Base-by-base conservation (phyloP, 2,888 invertebrate genomes). In the Celastrina argiolus region DNA sequence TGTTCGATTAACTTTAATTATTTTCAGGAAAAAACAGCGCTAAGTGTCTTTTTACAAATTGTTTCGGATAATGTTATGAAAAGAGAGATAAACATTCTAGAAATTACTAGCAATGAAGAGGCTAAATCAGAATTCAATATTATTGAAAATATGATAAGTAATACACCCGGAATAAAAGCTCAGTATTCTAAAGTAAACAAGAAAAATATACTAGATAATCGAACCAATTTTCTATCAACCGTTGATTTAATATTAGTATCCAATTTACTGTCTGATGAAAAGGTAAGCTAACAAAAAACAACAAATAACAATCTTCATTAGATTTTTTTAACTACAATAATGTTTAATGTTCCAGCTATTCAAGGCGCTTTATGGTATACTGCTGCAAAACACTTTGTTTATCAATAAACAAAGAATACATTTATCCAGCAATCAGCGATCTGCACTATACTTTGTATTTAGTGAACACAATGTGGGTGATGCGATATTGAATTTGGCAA, bases 41-140 rank as follows among this genome's bases (percentile, higher is more conserved):
- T 78, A 2, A 69, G 73, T 64, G 64, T 74, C 0, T 75, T 70
- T 59, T 36, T 78, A 26, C 81, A 81, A 79, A 76, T 78, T 12
- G 73, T 79, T 8, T 72, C 74, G 39, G 79, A 81, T 70, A 80
- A 80, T 68, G 56, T 77, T 2, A 75, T 74, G 42, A 78, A 75
- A 66, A 68, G 71, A 1, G 34, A 65, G 0, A 70, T 78, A 4
- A 75, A 74, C 36, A 69, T 79, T 1, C 31, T 75, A 1, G 75
- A 79, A 68, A 64, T 78, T 18, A 18, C 66, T 28, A 71, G 73
- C 34, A 65, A 70, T 18, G 41, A 68, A 5, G 65, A 69, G 12
- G 68, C 66, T 6, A 5, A 22, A 2, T 68, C 68, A 0, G 45
- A 73, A 18, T 73, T 73, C 2, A 63, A 67, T 28, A 68, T 71